Base-by-base conservation (phyloP, 2,797 vertebrate genomes). In the Naso thynnoides region DNA sequence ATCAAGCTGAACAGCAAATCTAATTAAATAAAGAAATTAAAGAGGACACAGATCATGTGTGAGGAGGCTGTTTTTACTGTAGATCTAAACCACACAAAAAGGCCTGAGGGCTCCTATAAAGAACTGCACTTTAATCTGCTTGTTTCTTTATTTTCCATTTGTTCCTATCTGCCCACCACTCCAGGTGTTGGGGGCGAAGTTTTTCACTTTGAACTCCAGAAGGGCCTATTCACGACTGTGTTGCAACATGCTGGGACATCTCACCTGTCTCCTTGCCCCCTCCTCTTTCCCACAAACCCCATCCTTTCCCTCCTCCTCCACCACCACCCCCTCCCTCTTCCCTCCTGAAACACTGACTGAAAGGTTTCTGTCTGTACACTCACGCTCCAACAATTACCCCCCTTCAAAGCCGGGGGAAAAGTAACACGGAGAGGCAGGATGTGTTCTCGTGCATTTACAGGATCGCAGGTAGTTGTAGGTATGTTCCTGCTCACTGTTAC, bases 161-260 rank as follows among this genome's bases (percentile, higher is more conserved):
- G 75, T 62, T 73, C 48, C 63, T 36, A 48, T 79, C 71, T 63
- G 47, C 52, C 54, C 69, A 53, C 29, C 71, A 41, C 70, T 83
- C 91, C 93, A 93, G 93, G 90, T 94, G 93, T 92, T 86, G 58
- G 42, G 45, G 18, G 54, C 47, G 33, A 0, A 59, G 54, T 60
- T 78, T 70, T 86, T 89, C 78, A 82, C 92, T 94, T 94, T 94
- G 92, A 94, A 93, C 91, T 91, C 85, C 58, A 76, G 65, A 66
- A 84, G 65, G 78, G 80, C 79, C 76, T 86, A 88, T 83, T 79
- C 59, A 53, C 44, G 68, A 56, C 79, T 71, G 47, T 86, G 88
- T 91, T 76, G 50, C 8, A 87, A 91, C 94, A 90, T 82, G 94
- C 72, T 0, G 55, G 65, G 59, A 73, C 73, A 2, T 82, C 86